These are phyloP conservation scores for Eremobia ochroleuca DNA, from an alignment of 2,888 invertebrate genomes.

Conservation along the genomic window DNA sequence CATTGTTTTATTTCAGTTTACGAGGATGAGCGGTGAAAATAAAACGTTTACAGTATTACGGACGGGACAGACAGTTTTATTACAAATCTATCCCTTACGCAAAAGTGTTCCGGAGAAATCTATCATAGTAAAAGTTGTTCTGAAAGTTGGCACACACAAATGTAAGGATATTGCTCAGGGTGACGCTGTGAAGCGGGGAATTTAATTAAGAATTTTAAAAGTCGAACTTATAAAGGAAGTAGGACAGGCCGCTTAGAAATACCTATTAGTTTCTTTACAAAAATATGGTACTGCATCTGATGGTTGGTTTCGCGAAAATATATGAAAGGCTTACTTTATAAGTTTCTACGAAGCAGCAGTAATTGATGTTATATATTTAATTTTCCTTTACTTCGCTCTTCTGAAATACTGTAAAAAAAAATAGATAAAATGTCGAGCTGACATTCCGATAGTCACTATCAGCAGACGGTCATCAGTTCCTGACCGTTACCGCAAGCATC, in stretches of 20 bases:
- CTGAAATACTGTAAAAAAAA: slow-evolving; percentile 3
- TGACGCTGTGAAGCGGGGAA: slow-evolving; percentile 19
- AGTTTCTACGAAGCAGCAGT: background rate
- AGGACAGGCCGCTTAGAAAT: background rate
- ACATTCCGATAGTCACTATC: background rate
- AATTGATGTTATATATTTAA: background rate
- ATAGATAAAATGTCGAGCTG: background rate
- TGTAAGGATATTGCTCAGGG: background rate
- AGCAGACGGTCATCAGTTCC: background rate
- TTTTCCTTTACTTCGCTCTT: background rate
- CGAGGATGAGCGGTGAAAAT: slow-evolving; percentile 62
- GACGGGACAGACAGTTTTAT: slow-evolving; percentile 48
- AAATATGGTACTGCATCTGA: background rate
- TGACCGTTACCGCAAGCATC: background rate
- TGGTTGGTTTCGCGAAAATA: background rate
- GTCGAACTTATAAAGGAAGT: background rate
- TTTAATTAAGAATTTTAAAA: slow-evolving; percentile 46
- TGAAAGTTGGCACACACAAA: slow-evolving; percentile 26
- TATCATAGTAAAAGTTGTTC: slow-evolving; percentile 24
- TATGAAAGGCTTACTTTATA: background rate
- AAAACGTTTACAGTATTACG: slow-evolving; percentile 44
- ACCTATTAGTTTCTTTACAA: slow-evolving; percentile 6
- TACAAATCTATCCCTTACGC: slow-evolving; percentile 30
- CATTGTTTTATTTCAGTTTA: slow-evolving; percentile 62
- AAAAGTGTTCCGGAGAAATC: slow-evolving; percentile 20